Evolutionary conservation across 1,140 invertebrate genomes (phyloP).

Genomic region (Camponotus vicinus): DNA sequence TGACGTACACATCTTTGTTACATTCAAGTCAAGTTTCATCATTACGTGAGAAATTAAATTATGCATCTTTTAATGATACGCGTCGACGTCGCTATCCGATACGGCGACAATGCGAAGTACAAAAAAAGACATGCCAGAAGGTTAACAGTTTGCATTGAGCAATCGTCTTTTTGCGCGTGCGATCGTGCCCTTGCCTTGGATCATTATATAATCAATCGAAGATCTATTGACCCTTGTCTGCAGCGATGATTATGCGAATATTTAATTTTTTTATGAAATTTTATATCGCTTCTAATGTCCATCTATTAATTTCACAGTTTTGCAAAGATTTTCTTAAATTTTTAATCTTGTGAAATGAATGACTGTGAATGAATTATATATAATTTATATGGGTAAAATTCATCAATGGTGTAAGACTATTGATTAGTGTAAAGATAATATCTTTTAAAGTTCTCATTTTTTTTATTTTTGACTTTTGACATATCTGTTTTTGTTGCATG

Average conservation of each 20-base stretch:
- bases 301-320: neutral
- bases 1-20: neutral
- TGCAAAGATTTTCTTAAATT: neutral
- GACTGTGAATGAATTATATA: neutral
- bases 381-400: neutral
- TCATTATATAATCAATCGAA: slow-evolving; percentile 26
- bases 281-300: neutral
- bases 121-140: slow-evolving; percentile 23
- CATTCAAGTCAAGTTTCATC: neutral
- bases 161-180: neutral
- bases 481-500: neutral
- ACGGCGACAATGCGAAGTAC: neutral
- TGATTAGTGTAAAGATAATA: neutral
- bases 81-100: neutral
- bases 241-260: neutral
- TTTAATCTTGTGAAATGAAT: neutral
- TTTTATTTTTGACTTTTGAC: neutral
- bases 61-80: neutral
- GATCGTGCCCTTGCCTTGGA: slow-evolving; percentile 10
- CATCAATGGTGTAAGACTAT: too few relatives aligned
- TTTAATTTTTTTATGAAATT: neutral
- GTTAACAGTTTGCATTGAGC: slow-evolving; percentile 18
- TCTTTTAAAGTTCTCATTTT: neutral
- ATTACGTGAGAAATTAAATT: slow-evolving; percentile 27
- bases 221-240: neutral